These are phyloP conservation scores for Synergus laeviventris DNA, from an alignment of 2,888 invertebrate species.

Conservation along the genomic window DNA sequence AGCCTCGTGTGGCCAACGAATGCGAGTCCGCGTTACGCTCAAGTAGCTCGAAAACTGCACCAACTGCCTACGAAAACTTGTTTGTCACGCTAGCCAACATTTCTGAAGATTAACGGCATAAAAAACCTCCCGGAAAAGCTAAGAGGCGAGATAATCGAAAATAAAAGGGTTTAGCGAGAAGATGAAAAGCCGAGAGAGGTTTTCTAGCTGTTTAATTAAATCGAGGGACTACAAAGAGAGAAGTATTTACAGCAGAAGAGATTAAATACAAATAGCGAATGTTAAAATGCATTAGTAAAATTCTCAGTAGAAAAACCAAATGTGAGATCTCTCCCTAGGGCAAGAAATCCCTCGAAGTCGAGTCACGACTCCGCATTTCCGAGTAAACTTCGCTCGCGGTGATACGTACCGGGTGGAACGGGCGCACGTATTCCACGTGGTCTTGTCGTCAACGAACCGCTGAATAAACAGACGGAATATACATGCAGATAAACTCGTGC, in stretches of 20 bases:
- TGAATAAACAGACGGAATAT: conserved; percentile 31
- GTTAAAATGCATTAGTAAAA: neutral
- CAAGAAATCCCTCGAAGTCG: conserved; percentile 18
- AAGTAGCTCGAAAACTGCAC: conserved; percentile 12
- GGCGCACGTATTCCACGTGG: conserved; percentile 32
- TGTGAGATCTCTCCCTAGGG: neutral
- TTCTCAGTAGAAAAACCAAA: neutral
- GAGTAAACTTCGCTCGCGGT: conserved; percentile 39
- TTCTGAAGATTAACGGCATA: conserved; percentile 10
- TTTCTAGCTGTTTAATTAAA: neutral
- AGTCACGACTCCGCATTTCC: conserved; percentile 51
- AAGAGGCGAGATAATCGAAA: conserved; percentile 15
- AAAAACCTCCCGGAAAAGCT: neutral
- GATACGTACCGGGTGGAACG: neutral
- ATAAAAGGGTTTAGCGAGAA: neutral
- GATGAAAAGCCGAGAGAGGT: neutral
- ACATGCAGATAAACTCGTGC: conserved; percentile 30
- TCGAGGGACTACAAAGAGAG: neutral
- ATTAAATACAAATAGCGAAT: neutral
- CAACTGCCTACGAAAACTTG: conserved; percentile 21
- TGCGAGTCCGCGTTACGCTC: neutral
- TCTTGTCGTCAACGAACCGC: conserved; percentile 32
- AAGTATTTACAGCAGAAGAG: neutral
- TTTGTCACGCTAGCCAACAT: conserved; percentile 16
- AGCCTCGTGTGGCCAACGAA: conserved; percentile 27